Percentiles rank a stretch among this genome's conserved stretches.
These are phyloP conservation scores for Cabera pusaria DNA, from an alignment of 2,888 invertebrate species.

Conservation along the genomic window DNA sequence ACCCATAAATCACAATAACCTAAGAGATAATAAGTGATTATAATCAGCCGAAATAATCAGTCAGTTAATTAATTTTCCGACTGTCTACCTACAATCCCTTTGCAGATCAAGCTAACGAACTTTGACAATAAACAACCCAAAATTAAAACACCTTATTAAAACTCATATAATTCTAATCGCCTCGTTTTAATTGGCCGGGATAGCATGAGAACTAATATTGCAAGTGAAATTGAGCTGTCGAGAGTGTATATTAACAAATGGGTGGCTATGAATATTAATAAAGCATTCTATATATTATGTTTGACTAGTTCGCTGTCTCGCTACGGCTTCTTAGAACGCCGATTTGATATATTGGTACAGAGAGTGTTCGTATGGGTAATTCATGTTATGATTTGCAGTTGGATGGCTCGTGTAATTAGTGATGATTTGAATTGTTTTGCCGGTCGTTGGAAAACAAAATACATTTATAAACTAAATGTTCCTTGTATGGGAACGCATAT, in stretches of 20 bases:
- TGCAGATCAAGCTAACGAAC: too few species aligned
- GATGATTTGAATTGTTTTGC: too few species aligned
- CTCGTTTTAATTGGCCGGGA: conserved; percentile 49
- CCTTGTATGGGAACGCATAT: too few species aligned
- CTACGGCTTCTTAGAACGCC: conserved; percentile 30
- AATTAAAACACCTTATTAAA: conserved; percentile 13
- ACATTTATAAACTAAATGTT: too few species aligned
- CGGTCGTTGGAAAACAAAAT: too few species aligned
- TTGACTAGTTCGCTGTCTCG: conserved; percentile 41
- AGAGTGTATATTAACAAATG: conserved; percentile 74
- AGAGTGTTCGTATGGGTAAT: conserved; percentile 17
- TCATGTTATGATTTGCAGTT: conserved; percentile 6
- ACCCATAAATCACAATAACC: too few species aligned
- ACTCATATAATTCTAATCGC: conserved; percentile 16
- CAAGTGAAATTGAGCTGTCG: conserved; percentile 77
- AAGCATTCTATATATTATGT: conserved; percentile 53
- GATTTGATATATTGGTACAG: conserved; percentile 43
- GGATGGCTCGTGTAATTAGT: too few species aligned
- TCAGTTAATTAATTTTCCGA: too few species aligned
- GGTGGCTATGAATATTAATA: conserved; percentile 78
- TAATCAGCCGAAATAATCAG: too few species aligned
- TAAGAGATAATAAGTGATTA: too few species aligned
- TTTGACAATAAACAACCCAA: conserved; percentile 1
- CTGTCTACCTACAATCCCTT: too few species aligned
- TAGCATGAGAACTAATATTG: conserved; percentile 48